Percentiles rank a stretch among this genome's conserved stretches.
phyloP scores from a whole-genome alignment of 2,797 vertebrate genomes.

The Cyprinella venusta region DNA sequence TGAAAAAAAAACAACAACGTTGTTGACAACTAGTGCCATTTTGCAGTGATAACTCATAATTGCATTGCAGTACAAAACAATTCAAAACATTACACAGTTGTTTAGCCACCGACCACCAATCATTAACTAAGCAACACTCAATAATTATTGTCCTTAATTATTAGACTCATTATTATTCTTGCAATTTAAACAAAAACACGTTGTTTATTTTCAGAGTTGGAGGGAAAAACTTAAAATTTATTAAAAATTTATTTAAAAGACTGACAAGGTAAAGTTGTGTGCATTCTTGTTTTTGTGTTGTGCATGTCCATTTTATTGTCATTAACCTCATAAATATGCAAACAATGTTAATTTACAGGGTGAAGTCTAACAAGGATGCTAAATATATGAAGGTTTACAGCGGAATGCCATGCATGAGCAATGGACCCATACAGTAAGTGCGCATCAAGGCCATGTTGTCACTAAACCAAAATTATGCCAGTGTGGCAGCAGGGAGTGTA shows the following conservation, averaged over 20 bases:
- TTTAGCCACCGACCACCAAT: background rate
- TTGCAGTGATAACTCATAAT: background rate
- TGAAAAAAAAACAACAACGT: background rate
- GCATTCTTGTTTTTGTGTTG: background rate
- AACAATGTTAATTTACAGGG: background rate
- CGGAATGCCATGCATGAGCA: slow-evolving; percentile 4
- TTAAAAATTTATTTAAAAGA: background rate
- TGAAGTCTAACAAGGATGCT: background rate
- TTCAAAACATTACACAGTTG: background rate
- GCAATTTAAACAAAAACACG: background rate
- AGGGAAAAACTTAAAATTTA: background rate
- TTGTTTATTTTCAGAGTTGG: background rate
- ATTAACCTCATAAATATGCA: background rate
- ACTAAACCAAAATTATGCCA: background rate
- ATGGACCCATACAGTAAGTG: background rate
- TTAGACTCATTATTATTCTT: background rate
- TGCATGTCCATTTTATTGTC: no score
- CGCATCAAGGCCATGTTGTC: background rate
- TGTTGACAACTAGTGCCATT: background rate
- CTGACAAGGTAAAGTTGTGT: background rate
- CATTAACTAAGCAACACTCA: background rate
- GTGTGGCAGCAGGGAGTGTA: background rate
- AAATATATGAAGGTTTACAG: slow-evolving; percentile 2
- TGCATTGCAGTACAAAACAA: background rate
- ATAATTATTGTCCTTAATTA: background rate